Base-by-base conservation (phyloP, 2,888 invertebrate species). In the Pandemis heparana region DNA sequence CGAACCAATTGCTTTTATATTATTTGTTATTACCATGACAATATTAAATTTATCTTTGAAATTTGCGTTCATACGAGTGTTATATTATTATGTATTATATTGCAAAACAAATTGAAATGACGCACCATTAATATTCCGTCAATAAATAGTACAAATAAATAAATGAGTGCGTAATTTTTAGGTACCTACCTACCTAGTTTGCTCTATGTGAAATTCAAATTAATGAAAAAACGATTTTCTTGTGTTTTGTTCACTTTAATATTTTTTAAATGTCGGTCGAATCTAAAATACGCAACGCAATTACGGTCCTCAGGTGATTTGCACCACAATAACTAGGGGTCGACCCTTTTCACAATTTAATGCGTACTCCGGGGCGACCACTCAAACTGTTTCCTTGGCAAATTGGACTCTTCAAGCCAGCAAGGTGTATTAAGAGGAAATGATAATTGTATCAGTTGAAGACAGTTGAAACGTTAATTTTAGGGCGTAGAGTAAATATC, bases 311-410 rank as follows among this genome's bases (percentile, higher is more conserved):
- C 73, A 69, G 64, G 73, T 73, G 64, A 73, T 73, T 73, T 73
- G 68, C 69, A 60, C 68, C 73, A 69, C 73, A 68, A 73, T 73
- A 73, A 73, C 73, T 69, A 59, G 68, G 67, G 62, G 64, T 64
- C 59, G 68, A 64, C 73, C 73, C 67, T 73, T 60, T 73, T 69
- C 23, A 56, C 68, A 73, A 73, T 69, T 73, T 64, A 73, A 73
- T 73, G 63, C 48, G 56, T 32, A 41, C 59, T 60, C 59, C 32
- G 41, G 62, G 46, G 9, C n/a, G 53, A 63, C 63, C 61, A 43
- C 59, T 59, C 32, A 10, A 14, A 38, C 69, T 48, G 69, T 64
- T 64, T 71, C 43, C 43, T 53, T 23, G 60, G 63, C 63, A 41
- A 63, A 63, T 63, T 63, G 63, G 63, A 63, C 63, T 63, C 46